A percentile compares a stretch with the other conserved stretches of the same genome.
Conservation (phyloP, 1,140 invertebrate species). For the Leptinotarsa texana region DNA sequence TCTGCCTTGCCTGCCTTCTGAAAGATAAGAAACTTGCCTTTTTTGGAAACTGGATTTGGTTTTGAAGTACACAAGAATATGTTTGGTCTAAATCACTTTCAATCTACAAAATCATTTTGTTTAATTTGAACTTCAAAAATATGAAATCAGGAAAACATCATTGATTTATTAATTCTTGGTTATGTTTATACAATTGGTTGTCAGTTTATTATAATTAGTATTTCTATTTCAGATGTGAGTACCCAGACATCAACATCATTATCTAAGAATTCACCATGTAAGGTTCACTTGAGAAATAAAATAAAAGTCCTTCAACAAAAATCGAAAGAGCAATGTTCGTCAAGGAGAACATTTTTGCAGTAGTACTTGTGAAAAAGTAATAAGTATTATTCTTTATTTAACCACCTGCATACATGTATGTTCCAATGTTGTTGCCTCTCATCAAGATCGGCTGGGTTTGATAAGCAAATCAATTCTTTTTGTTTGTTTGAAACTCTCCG, state of each 20-base stretch:
- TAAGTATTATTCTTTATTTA: too few species aligned
- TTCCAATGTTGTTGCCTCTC: too few species aligned
- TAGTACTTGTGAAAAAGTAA: too few species aligned
- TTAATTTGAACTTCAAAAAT: neutral
- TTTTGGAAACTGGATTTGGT: neutral
- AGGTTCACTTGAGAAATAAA: neutral
- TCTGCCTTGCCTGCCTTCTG: neutral
- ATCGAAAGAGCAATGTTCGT: neutral
- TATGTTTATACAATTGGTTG: neutral
- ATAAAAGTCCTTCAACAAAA: neutral
- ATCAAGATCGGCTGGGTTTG: too few species aligned
- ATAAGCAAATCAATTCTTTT: too few species aligned
- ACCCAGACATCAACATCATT: slow-evolving; percentile 2
- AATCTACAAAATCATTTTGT: neutral
- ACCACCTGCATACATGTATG: too few species aligned
- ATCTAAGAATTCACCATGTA: neutral
- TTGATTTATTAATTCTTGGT: neutral
- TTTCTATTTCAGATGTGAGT: slow-evolving; percentile 1
- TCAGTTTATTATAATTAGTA: neutral
- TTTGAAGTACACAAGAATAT: neutral
- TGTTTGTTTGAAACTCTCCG: too few species aligned
- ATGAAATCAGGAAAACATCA: neutral
- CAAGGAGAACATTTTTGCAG: too few species aligned
- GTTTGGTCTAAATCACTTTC: neutral
- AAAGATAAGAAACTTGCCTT: neutral